Evolutionary conservation across 1,140 invertebrate genomes (phyloP).

Genomic region (Drosophila sucinea): DNA sequence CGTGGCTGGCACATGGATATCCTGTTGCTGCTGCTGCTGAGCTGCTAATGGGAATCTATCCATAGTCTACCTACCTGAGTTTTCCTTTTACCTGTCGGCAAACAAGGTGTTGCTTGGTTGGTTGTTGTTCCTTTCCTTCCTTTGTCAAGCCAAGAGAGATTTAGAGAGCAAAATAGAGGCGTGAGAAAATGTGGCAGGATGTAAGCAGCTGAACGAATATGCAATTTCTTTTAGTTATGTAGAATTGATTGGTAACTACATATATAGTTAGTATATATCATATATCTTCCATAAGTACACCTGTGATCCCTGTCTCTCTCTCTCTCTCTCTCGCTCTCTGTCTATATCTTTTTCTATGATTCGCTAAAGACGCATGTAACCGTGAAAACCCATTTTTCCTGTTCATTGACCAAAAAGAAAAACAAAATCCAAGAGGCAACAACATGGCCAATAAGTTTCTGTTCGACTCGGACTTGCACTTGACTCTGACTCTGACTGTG

Average conservation of each 20-base stretch:
- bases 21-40: conserved; percentile 1
- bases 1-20: conserved; percentile 14
- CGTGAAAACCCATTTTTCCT: conserved; percentile 80
- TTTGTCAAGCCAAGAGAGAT: not conserved
- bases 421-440: not conserved
- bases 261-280: conserved; percentile 13
- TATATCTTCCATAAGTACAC: conserved; percentile 21
- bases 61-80: not conserved
- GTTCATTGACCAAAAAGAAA: conserved; percentile 71
- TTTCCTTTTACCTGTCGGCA: conserved; percentile 3
- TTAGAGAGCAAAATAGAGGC: not conserved
- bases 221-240: conserved; percentile 6
- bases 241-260: conserved; percentile 8
- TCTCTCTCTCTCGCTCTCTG: not conserved
- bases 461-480: conserved; percentile 4
- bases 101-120: not conserved
- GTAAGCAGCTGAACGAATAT: conserved; percentile 15
- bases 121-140: not conserved
- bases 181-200: conserved; percentile 17
- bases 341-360: not conserved
- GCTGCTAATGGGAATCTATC: not conserved
- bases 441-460: conserved; percentile 7
- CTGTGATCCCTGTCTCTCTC: conserved; percentile 14
- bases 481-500: not conserved
- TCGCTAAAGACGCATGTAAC: conserved; percentile 71